These are phyloP conservation scores for Dendrocincla fuliginosa DNA, from an alignment of 2,797 vertebrate genomes.

Conservation along the genomic window DNA sequence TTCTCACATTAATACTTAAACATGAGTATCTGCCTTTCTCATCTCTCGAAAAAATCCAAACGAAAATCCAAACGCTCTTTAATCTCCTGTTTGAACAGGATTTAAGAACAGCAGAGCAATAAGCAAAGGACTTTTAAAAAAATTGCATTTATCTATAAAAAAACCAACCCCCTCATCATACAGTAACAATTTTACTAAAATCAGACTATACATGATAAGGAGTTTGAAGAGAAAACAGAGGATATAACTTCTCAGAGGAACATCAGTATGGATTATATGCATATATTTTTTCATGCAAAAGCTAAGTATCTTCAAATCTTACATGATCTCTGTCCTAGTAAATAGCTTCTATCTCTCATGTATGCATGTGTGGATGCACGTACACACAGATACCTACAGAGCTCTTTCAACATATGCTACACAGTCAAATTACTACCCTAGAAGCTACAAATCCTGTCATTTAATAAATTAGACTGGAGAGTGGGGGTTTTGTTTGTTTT, in stretches of 20 bases:
- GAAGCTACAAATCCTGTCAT: background rate
- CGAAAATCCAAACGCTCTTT: background rate
- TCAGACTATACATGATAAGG: background rate
- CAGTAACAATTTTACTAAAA: background rate
- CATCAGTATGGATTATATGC: background rate
- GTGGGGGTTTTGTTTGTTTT: background rate
- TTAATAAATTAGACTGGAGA: background rate
- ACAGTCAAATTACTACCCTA: background rate
- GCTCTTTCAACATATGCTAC: background rate
- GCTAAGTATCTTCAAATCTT: background rate
- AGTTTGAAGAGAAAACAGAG: background rate
- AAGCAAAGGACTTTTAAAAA: background rate
- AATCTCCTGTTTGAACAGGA: background rate
- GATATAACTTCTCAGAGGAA: background rate
- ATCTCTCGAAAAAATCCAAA: background rate
- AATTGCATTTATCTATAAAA: background rate
- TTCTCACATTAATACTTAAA: background rate
- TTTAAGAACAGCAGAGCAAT: background rate
- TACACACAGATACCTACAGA: background rate
- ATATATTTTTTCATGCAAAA: rapidly evolving
- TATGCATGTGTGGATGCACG: rapidly evolving
- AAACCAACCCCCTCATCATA: rapidly evolving
- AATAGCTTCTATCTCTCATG: background rate
- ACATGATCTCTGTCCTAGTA: background rate
- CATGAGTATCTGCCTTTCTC: background rate